Percentiles rank a stretch among this genome's conserved stretches.
Evolutionary conservation across 2,113 vertebrate species (phyloP).

Genomic region (Pandion haliaetus): DNA sequence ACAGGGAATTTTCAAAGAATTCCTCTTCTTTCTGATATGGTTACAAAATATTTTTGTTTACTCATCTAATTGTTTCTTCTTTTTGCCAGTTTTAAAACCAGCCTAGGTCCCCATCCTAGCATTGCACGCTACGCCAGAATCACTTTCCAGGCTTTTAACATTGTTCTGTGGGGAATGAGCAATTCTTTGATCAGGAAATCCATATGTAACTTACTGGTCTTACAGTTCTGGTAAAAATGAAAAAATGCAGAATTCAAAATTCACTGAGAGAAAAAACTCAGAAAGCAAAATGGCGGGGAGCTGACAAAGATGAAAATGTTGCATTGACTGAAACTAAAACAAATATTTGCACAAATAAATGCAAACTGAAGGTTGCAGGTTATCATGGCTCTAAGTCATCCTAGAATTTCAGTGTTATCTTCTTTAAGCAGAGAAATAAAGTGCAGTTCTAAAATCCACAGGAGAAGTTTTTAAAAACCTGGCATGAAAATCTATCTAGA

Average conservation of each 20-base stretch:
- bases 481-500: conserved; percentile 32
- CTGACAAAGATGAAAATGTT: not conserved
- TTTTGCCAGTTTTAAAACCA: not conserved
- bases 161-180: not conserved
- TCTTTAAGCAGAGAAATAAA: not conserved
- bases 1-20: not conserved
- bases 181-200: not conserved
- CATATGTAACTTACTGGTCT: not conserved
- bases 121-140: fast-evolving
- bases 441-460: conserved; percentile 3
- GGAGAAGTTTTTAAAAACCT: conserved; percentile 21
- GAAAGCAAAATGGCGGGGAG: not conserved
- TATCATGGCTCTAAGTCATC: not conserved
- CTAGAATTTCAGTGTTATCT: not conserved
- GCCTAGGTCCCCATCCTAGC: not conserved
- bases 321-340: not conserved
- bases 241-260: not conserved
- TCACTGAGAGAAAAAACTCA: not conserved
- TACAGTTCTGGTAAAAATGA: not conserved
- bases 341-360: not conserved
- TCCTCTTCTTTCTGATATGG: not conserved
- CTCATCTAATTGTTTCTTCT: not conserved
- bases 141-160: not conserved
- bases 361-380: not conserved
- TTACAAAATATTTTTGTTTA: not conserved